Evolutionary conservation across 2,797 vertebrate species (phyloP), one percentile per base, ranked within the genome.

Genomic region (Peromyscus attwateri): DNA sequence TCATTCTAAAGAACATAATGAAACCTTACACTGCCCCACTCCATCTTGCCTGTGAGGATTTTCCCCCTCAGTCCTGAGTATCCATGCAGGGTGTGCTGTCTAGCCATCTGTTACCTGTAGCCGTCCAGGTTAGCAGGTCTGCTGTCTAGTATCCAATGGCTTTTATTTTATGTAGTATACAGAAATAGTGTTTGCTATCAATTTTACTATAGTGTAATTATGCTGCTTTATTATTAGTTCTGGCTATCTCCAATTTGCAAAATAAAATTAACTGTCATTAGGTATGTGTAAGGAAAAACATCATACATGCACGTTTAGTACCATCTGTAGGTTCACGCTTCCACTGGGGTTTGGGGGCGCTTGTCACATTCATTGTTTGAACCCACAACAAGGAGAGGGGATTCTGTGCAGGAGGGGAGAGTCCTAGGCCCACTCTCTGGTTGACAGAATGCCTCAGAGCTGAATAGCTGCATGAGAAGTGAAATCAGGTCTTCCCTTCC

Each of bases 401-500:
- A 49, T 66, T 60, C 57, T 3, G 1, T 27, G 13, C 5, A 19
- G 31, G 9, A 21, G 16, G 5, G 49, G 57, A 6, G 43, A 16
- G 21, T 40, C 11, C 13, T 52, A 14, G 9, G 10, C 34, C 19
- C 21, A n/a, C n/a, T 52, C 21, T 91, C 75, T 64, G 6, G 16
- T 31, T 40, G 62, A 21, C 71, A 46, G 71, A 77, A 8, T 23
- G 16, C 70, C 88, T 83, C 55, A 66, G 89, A 81, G 37, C 19
- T 71, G 76, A 14, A 52, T 40, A 85, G 46, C 73, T 95, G 70
- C 37, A 66, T 29, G 52, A 87, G 68, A 87, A 95, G 37, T 91
- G 55, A 46, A 79, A 71, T 95, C 57, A 80, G 68, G 80, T 94
- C 46, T 83, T 87, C 71, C n/a, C 37, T 79, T 80, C 66, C 70